phyloP scores from a whole-genome alignment of 1,140 invertebrate species.

The Chymomyza costata region DNA sequence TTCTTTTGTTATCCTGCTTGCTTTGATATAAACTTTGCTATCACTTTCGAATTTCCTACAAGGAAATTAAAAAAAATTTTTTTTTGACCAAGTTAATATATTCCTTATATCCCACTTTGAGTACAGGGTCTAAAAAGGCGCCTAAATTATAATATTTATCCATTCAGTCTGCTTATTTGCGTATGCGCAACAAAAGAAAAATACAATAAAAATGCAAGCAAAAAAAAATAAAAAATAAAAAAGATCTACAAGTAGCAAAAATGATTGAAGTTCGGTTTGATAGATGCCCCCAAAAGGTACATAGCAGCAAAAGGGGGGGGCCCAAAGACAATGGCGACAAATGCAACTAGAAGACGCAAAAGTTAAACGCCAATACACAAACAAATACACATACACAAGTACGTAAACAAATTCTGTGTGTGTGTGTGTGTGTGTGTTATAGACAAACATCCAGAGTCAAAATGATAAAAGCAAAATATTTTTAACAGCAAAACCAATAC shows the following conservation, averaged over 20 bases:
- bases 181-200: background rate
- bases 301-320: too few species aligned
- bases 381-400: slow-evolving; percentile 8
- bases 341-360: too few species aligned
- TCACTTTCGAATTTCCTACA: too few species aligned
- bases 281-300: slow-evolving; percentile 20
- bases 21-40: too few species aligned
- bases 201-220: slow-evolving; percentile 39
- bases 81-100: too few species aligned
- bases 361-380: slow-evolving; percentile 19
- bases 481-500: slow-evolving; percentile 1
- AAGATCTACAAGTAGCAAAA: slow-evolving; percentile 35
- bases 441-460: too few species aligned
- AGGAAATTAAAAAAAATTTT: too few species aligned
- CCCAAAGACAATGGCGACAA: too few species aligned
- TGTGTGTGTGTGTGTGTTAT: background rate
- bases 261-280: slow-evolving; percentile 20
- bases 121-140: too few species aligned
- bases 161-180: slow-evolving; percentile 2
- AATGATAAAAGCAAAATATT: background rate
- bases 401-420: background rate
- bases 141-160: background rate
- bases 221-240: slow-evolving; percentile 36
- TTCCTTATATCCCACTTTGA: too few species aligned
- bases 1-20: too few species aligned